phyloP scores from a whole-genome alignment of 2,888 invertebrate species.

The Chelonus formosanus region DNA sequence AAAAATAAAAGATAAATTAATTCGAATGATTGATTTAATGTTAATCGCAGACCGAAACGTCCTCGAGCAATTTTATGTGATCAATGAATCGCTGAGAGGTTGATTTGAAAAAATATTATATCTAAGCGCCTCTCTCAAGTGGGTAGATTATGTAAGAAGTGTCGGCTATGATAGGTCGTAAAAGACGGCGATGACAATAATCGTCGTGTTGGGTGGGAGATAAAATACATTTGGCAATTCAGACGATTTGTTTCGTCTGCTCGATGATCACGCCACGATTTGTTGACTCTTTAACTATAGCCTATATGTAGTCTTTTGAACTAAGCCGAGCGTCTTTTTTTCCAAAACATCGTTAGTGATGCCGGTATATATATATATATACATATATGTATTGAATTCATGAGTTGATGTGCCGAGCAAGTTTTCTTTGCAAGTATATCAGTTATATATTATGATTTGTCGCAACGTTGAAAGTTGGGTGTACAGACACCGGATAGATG shows the following conservation, averaged over 20 bases:
- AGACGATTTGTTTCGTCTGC: no score
- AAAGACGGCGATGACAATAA: conserved; percentile 3
- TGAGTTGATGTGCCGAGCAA: background rate
- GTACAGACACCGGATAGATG: conserved; percentile 60
- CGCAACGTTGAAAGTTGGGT: background rate
- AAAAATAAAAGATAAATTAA: no score
- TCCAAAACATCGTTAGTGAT: no score
- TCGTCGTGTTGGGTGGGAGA: background rate
- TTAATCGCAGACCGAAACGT: conserved; percentile 1
- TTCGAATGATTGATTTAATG: background rate
- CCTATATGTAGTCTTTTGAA: no score
- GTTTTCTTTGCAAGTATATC: background rate
- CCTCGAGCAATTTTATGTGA: conserved; percentile 2
- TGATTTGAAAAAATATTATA: conserved; percentile 6
- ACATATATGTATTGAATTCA: no score
- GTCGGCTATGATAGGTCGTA: background rate
- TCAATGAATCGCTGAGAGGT: background rate
- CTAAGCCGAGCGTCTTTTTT: no score
- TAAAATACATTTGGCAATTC: background rate
- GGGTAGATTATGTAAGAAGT: conserved; percentile 13
- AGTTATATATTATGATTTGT: background rate
- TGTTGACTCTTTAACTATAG: no score
- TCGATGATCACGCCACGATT: no score
- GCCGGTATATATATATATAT: no score
- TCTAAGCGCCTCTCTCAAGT: conserved; percentile 8